Evolutionary conservation across 2,888 invertebrate species (phyloP).

Genomic region (Oscheius myriophilus): DNA sequence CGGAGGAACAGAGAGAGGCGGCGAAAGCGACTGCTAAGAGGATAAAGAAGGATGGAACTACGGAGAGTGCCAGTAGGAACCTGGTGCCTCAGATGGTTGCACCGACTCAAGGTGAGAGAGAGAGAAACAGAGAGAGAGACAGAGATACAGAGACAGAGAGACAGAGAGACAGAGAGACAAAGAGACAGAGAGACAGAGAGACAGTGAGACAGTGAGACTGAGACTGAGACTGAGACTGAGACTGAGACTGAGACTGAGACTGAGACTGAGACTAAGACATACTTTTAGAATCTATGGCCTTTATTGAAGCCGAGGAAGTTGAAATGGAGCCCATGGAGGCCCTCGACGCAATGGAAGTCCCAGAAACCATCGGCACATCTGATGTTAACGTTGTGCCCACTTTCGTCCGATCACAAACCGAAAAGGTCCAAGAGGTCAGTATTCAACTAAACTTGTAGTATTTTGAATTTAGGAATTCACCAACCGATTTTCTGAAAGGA

Average conservation of each 20-base stretch:
- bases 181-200: not conserved
- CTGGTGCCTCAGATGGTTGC: conserved; percentile 14
- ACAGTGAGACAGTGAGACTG: not conserved
- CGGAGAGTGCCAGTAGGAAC: conserved; percentile 14
- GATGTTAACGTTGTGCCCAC: conserved; percentile 51
- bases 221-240: not conserved
- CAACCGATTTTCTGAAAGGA: conserved; percentile 44
- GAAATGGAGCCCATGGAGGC: not conserved
- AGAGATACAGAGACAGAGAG: not conserved
- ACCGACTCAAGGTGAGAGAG: conserved; percentile 10
- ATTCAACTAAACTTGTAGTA: not conserved
- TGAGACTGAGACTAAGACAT: not conserved
- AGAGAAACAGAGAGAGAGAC: no score
- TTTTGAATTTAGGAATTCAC: conserved; percentile 40
- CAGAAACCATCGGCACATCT: conserved; percentile 27
- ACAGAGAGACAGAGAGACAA: not conserved
- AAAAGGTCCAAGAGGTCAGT: conserved; percentile 39
- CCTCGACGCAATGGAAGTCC: conserved; percentile 2
- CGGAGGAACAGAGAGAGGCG: not conserved
- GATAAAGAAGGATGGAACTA: conserved; percentile 28
- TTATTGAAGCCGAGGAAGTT: conserved; percentile 7
- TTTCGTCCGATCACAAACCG: conserved; percentile 47
- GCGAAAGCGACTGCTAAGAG: conserved; percentile 23
- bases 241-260: not conserved
- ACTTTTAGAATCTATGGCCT: conserved; percentile 6